Evolutionary conservation across 1,140 invertebrate species (phyloP).

Genomic region (Antheraea pernyi): DNA sequence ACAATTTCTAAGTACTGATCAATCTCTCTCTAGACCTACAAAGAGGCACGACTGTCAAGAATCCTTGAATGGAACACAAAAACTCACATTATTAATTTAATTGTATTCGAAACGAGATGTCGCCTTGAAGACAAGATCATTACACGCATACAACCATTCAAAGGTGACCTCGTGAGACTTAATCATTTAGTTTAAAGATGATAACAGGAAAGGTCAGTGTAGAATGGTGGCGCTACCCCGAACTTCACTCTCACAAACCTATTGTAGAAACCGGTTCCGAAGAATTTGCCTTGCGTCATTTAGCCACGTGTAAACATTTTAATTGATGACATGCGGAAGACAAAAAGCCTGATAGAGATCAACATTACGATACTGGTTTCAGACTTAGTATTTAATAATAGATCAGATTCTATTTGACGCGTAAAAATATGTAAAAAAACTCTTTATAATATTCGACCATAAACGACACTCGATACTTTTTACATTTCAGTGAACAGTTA

Average conservation of each 20-base stretch:
- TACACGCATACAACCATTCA: conserved; percentile 41
- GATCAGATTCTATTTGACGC: conserved; percentile 22
- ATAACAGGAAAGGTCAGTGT: conserved; percentile 38
- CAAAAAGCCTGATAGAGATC: conserved; percentile 60
- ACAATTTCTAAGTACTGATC: conserved; percentile 18
- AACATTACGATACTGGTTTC: conserved; percentile 40
- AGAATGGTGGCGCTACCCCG: conserved; percentile 58
- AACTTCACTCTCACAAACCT: conserved; percentile 54
- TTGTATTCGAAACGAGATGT: conserved; percentile 65
- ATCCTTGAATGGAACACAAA: conserved; percentile 69
- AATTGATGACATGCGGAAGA: conserved; percentile 76
- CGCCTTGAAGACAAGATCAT: conserved; percentile 56
- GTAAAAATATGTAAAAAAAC: neutral
- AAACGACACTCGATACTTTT: neutral
- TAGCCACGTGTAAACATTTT: conserved; percentile 72
- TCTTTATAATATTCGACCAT: neutral
- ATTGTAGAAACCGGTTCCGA: conserved; percentile 62
- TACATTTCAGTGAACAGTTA: neutral
- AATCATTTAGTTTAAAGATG: conserved; percentile 8
- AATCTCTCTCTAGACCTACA: conserved; percentile 22
- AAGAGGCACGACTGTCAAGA: conserved; percentile 42
- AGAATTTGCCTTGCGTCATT: conserved; percentile 65
- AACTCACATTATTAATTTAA: conserved; percentile 64
- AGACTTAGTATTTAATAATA: conserved; percentile 25
- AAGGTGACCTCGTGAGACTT: conserved; percentile 28